Evolutionary conservation across 2,888 invertebrate genomes (phyloP), one percentile per base, ranked within the genome.

Genomic region (Cataglyphis rosenhaueri): DNA sequence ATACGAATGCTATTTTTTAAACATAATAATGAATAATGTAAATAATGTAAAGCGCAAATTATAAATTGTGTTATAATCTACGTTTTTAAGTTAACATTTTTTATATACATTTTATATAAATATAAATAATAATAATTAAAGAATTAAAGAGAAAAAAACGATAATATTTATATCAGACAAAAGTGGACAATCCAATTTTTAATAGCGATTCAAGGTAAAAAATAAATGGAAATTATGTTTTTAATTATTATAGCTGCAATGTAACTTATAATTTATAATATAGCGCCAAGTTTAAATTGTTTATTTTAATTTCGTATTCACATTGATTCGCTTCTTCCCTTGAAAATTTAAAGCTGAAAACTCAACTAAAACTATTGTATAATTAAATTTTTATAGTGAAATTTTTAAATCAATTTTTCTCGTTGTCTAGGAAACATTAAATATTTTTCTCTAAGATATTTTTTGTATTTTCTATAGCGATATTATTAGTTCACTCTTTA

Each of bases 391-490:
- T 32, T 9, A 55, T 38, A 35, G 9, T 18, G 6, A 25, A 55
- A 57, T 15, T 55, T 55, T 70, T 8, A n/a, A 32, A 68, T 52
- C 9, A 68, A 48, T n/a, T 70, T 70, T 35, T 35, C 15, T 44
- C 29, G 18, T 70, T 29, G 52, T 35, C 52, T 44, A 66, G 2
- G 15, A 61, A 61, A 32, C 18, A 32, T 32, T 70, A 70, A 21
- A n/a, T 32, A 35, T 32, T 29, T 52, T 52, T 55, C 6, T 3
- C 21, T 25, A 70, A 41, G n/a, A 59, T 41, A 44, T 29, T 35
- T 35, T 35, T 35, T 6, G 12, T 61, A 38, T n/a, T 44, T 59
- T 4, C 9, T 29, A 18, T n/a, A 29, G 12, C 29, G 59, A 12
- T 41, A 59, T 29, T 18, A 18, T 48, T 18, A 48, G 48, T 1